Base-by-base conservation (phyloP, 2,113 vertebrate genomes). In the Xenopus laevis region DNA sequence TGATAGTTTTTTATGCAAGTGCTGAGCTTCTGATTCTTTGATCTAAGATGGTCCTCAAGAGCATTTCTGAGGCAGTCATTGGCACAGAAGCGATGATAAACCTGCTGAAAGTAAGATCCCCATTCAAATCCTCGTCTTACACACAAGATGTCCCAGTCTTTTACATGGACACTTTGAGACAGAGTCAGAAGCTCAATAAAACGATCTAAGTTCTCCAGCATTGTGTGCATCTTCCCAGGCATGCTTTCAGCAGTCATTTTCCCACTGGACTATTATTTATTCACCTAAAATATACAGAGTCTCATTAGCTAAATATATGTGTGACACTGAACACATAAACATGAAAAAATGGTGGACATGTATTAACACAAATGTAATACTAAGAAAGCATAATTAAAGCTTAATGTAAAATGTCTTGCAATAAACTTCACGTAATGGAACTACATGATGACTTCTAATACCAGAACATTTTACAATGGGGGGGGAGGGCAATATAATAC, bases 101-200 rank as follows among this genome's bases (percentile, higher is more conserved):
- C 16, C 8, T 85, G 84, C 62, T 93, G 83, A 53, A 90, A 91
- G 84, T 91, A 91, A 0, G 30, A 59, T 2, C 86, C 83, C 92
- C 92, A 93, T 27, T 84, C 78, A 58, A 92, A 86, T 0, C 89
- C 89, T 57, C 88, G 82, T 71, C 76, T 66, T 7, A 88, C 46
- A 0, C 80, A 82, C 0, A 59, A 71, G 15, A 73, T 8, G 18
- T 88, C 85, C 92, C 92, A 93, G 16, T 78, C 81, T 18, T 55
- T n/a, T 30, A 88, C 86, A 30, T 8, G 74, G 0, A 59, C 71
- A 30, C 85, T 87, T 46, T 66, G 83, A 1, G 87, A 83, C 57
- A 85, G 86, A 0, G 87, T 86, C 21, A 93, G 80, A 40, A 93
- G 78, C 83, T 92, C 87, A 73, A 71, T 70, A 0, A 85, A 74